Conservation (phyloP, 1,140 invertebrate genomes). For the Caenorhabditis tropicalis region DNA sequence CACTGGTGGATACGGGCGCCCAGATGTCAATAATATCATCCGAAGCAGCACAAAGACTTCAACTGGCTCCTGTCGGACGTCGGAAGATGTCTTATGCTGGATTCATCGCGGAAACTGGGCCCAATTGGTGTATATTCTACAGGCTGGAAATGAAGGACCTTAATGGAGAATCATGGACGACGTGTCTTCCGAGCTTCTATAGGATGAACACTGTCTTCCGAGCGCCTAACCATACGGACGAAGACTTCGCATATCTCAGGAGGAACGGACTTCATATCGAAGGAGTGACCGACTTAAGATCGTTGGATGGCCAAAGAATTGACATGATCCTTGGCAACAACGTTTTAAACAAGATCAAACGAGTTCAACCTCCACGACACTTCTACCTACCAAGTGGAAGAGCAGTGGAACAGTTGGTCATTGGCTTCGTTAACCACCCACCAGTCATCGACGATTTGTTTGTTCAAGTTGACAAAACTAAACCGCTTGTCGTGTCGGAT, state of each 20-base stretch:
- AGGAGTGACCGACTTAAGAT: too few relatives aligned
- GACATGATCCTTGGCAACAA: not conserved
- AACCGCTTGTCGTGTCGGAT: too few relatives aligned
- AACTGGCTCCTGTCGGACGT: not conserved
- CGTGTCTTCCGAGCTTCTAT: not conserved
- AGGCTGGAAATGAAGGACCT: not conserved
- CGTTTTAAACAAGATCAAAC: not conserved
- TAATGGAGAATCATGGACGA: not conserved
- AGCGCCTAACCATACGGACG: not conserved
- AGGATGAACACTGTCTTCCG: not conserved
- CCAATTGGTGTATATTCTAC: not conserved
- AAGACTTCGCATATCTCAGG: not conserved
- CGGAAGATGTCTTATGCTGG: not conserved
- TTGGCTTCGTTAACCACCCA: not conserved
- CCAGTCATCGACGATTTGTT: too few relatives aligned
- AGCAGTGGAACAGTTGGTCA: not conserved
- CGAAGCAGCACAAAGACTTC: not conserved
- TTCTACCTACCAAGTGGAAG: not conserved
- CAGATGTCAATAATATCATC: not conserved
- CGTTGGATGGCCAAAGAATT: not conserved
- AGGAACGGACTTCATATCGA: not conserved
- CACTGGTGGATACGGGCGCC: not conserved
- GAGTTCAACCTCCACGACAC: not conserved
- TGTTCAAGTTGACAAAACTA: too few relatives aligned
- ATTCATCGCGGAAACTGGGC: not conserved